Percentiles rank a stretch among this genome's conserved stretches.
Conservation (phyloP, 30 jellyfish, hydroid and myxozoan genomes). For the Aurelia sp. region DNA sequence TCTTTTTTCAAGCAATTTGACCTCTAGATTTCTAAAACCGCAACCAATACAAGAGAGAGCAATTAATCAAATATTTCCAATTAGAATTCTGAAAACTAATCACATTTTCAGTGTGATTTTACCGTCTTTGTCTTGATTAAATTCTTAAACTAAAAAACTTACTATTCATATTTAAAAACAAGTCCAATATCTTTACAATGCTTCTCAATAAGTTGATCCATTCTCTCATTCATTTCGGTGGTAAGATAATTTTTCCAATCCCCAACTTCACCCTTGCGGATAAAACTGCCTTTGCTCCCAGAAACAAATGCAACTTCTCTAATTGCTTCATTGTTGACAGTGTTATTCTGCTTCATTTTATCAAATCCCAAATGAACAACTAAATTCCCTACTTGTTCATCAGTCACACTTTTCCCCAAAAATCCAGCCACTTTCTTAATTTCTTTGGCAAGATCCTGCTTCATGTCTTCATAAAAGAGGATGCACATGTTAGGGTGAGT, state of each 20-base stretch:
- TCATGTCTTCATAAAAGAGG: slow-evolving; percentile 44
- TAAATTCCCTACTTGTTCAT: slow-evolving; percentile 21
- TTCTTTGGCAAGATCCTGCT: slow-evolving; percentile 28
- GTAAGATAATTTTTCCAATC: slow-evolving; percentile 67
- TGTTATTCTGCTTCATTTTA: slow-evolving; percentile 26
- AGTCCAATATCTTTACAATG: slow-evolving; percentile 23
- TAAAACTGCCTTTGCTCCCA: slow-evolving; percentile 32
- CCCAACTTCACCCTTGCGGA: slow-evolving; percentile 64
- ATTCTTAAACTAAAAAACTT: too few species aligned
- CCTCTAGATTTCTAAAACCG: background rate
- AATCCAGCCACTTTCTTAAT: slow-evolving; percentile 36
- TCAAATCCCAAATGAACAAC: slow-evolving; percentile 31
- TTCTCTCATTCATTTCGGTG: slow-evolving; percentile 40
- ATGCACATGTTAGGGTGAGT: slow-evolving; percentile 45
- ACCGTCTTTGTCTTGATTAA: too few species aligned
- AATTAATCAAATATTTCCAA: too few species aligned
- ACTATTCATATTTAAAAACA: slow-evolving; percentile 1
- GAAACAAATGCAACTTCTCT: slow-evolving; percentile 50
- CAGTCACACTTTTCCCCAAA: slow-evolving; percentile 28
- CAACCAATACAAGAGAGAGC: too few species aligned
- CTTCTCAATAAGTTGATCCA: slow-evolving; percentile 15
- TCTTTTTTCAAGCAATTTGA: background rate
- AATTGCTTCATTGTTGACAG: slow-evolving; percentile 18
- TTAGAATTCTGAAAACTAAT: too few species aligned
- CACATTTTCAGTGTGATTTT: too few species aligned